These are phyloP conservation scores for Leptatherina wallacei DNA, from an alignment of 2,797 vertebrate species.

Conservation along the genomic window DNA sequence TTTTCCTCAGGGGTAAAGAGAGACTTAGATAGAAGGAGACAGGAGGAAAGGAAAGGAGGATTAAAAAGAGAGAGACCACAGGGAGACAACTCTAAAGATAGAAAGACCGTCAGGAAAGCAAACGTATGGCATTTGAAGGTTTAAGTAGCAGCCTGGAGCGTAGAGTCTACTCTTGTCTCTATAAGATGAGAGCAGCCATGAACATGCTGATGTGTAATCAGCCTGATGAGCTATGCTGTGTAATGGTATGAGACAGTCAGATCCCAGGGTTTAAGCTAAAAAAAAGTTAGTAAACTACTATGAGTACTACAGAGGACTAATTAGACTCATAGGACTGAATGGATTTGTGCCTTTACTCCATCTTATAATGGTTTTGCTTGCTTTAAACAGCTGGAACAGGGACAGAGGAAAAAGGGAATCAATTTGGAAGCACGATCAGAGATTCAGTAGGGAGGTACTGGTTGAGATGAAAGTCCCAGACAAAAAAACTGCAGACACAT, in stretches of 20 bases:
- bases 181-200: conserved; percentile 40
- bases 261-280: conserved; percentile 29
- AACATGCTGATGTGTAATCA: conserved; percentile 67
- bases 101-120: conserved; percentile 33
- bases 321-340: conserved; percentile 22
- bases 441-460: conserved; percentile 14
- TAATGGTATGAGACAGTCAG: conserved; percentile 52
- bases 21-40: conserved; percentile 14
- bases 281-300: conserved; percentile 23
- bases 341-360: conserved; percentile 24
- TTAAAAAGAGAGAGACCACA: conserved; percentile 22
- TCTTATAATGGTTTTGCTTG: conserved; percentile 6
- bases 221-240: conserved; percentile 61
- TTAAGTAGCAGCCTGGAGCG: conserved; percentile 50
- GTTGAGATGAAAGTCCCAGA: conserved; percentile 21
- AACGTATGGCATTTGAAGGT: conserved; percentile 49
- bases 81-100: conserved; percentile 55
- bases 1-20: conserved; percentile 17
- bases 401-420: background rate
- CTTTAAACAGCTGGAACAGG: conserved; percentile 15
- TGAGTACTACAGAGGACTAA: conserved; percentile 13
- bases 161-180: conserved; percentile 31
- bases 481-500: conserved; percentile 13
- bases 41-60: conserved; percentile 14
- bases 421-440: conserved; percentile 9